Base-by-base conservation (phyloP, 2,797 vertebrate genomes). In the Pipistrellus kuhlii region DNA sequence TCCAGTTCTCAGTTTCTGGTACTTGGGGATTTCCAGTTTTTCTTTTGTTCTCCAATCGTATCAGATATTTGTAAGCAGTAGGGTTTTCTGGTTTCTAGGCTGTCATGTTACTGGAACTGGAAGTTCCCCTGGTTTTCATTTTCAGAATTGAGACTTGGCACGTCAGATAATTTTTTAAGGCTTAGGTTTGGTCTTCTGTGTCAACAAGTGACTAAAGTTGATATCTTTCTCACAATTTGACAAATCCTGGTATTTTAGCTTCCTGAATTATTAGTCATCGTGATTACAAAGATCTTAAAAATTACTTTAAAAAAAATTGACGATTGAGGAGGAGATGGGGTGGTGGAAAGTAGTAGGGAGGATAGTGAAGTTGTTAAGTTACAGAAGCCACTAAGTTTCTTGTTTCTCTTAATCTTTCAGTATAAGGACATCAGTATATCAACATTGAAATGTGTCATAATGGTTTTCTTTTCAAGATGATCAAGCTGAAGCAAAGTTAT, bases 81-180 rank as follows among this genome's bases (percentile, higher is more conserved):
- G 80, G 14, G 46, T 59, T 87, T 95, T 89, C 89, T 94, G 71
- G 35, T 93, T 88, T 69, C 51, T 88, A 44, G 57, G 51, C 48
- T 77, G 3, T 69, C 55, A 3, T 81, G 12, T 75, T 76, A 57
- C 71, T 88, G 14, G 86, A 83, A 86, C 76, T 86, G 87, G 91
- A 95, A 96, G 76, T 87, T 94, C 76, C 91, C 85, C 66, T 90
- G 59, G 62, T 94, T 93, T 93, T 95, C 68, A 86, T 94, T 86
- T 95, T 96, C 80, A 80, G 32, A 94, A 90, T 62, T 77, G 78
- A 96, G 69, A 86, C 27, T 73, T 12, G 8, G 30, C 59, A n/a
- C 44, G 57, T 88, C 15, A 93, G 53, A 86, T 57, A 46, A 15
- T 88, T 69, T 84, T 72, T 69, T 32, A 84, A 84, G n/a, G n/a